Percentiles rank a stretch among this genome's conserved stretches.
These are phyloP conservation scores for Sminthurides bifidus DNA, from an alignment of 1,140 invertebrate genomes.

Conservation along the genomic window DNA sequence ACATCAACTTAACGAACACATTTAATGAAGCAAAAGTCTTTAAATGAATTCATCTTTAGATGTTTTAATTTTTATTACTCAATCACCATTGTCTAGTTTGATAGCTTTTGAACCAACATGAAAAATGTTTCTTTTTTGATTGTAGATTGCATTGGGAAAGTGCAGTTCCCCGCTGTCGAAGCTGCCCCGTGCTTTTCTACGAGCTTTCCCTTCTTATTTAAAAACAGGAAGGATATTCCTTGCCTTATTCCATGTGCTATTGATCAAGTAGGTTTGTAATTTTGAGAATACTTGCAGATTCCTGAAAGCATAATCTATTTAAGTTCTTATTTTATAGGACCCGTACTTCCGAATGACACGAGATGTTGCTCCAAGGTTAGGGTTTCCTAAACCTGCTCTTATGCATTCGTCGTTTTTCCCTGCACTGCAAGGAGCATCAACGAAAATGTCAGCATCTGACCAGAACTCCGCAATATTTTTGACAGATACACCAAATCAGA, in stretches of 20 bases:
- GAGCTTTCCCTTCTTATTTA: constrained; percentile 93
- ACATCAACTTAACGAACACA: too few relatives aligned
- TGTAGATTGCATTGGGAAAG: constrained; percentile 80
- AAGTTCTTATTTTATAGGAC: constrained; percentile 46
- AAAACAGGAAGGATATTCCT: constrained; percentile 59
- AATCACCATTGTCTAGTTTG: background rate
- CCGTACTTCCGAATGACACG: constrained; percentile 98
- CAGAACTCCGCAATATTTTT: constrained; percentile 87
- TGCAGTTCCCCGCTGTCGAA: constrained; percentile 90
- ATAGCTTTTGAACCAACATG: background rate
- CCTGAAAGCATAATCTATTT: background rate
- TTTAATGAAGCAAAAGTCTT: too few relatives aligned
- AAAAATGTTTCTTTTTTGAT: background rate
- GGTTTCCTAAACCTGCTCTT: constrained; percentile 81
- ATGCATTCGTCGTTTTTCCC: constrained; percentile 92
- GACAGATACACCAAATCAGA: constrained; percentile 88
- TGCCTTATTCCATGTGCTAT: constrained; percentile 98
- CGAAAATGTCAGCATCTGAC: constrained; percentile 97
- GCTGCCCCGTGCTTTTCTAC: constrained; percentile 88
- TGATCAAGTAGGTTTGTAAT: constrained; percentile 73
- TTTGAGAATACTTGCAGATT: constrained; percentile 11
- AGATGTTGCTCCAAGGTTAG: constrained; percentile 84
- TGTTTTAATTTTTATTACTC: background rate
- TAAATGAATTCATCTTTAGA: too few relatives aligned
- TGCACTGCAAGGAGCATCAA: constrained; percentile 87